phyloP scores from a whole-genome alignment of 2,888 invertebrate species.

The Epinotia brunnichana region DNA sequence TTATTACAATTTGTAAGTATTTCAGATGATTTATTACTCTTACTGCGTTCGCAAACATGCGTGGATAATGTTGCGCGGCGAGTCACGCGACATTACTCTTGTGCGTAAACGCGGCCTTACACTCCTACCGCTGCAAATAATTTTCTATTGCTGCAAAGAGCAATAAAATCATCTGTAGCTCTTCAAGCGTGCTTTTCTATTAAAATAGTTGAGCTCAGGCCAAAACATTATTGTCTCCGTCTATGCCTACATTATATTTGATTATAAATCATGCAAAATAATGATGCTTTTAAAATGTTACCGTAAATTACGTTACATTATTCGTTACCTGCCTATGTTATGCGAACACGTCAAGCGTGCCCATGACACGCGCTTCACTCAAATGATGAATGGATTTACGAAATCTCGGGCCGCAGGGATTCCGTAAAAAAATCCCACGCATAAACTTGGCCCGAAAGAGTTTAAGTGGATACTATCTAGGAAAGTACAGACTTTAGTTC shows the following conservation, averaged over 20 bases:
- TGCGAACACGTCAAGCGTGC: slow-evolving; percentile 20
- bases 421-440: slow-evolving; percentile 20
- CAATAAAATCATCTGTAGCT: too few relatives aligned
- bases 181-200: too few relatives aligned
- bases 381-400: slow-evolving; percentile 37
- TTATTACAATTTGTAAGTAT: too few relatives aligned
- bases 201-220: too few relatives aligned
- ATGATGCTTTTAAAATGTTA: slow-evolving; percentile 1
- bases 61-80: too few relatives aligned
- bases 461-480: slow-evolving; percentile 9
- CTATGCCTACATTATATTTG: not conserved
- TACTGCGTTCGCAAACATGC: too few relatives aligned
- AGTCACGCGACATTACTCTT: too few relatives aligned
- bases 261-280: slow-evolving; percentile 4
- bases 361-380: slow-evolving; percentile 23
- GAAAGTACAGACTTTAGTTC: not conserved
- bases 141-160: too few relatives aligned
- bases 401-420: slow-evolving; percentile 18
- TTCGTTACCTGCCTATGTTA: not conserved
- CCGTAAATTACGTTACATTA: slow-evolving; percentile 2
- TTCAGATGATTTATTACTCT: too few relatives aligned
- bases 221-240: too few relatives aligned
- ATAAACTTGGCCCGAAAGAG: slow-evolving; percentile 15
- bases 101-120: too few relatives aligned
- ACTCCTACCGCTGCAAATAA: too few relatives aligned